Evolutionary conservation across 2,888 invertebrate species (phyloP).

Genomic region (Ormyrus nitidulus): DNA sequence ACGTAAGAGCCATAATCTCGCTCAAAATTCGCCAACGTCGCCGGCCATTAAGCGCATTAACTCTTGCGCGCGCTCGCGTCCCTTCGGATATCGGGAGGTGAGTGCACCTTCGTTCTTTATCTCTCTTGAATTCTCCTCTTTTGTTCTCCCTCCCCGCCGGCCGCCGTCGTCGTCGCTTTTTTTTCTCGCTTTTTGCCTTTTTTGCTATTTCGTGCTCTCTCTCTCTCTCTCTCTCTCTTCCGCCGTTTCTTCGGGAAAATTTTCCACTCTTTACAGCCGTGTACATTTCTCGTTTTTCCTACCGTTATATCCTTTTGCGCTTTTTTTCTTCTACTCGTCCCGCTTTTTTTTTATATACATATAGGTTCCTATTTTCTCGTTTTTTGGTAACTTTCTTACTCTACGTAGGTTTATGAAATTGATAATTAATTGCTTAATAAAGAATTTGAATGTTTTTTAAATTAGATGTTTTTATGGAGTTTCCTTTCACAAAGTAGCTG

Average conservation of each 20-base stretch:
- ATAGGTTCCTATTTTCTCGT: too few relatives aligned
- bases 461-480: too few relatives aligned
- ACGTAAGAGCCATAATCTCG: slow-evolving; percentile 65
- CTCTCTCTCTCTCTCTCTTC: not conserved
- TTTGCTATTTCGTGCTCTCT: not conserved
- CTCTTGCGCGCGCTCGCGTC: slow-evolving; percentile 42
- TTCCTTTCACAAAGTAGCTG: too few relatives aligned
- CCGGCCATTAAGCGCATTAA: slow-evolving; percentile 67
- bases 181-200: not conserved
- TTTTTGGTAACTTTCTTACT: too few relatives aligned
- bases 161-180: not conserved
- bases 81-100: slow-evolving; percentile 42
- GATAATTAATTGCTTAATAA: too few relatives aligned
- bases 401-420: too few relatives aligned
- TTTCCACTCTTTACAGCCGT: not conserved
- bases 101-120: slow-evolving; percentile 54
- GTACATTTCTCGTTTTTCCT: slow-evolving; percentile 3
- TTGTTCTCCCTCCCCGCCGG: not conserved
- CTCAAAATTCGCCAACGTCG: slow-evolving; percentile 71
- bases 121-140: slow-evolving; percentile 49
- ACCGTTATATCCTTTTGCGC: not conserved
- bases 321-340: not conserved
- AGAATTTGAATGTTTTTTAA: too few relatives aligned
- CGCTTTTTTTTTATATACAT: not conserved
- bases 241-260: not conserved